Evolutionary conservation across 2,797 vertebrate species (phyloP).

Genomic region (Otolemur crassicaudatus): DNA sequence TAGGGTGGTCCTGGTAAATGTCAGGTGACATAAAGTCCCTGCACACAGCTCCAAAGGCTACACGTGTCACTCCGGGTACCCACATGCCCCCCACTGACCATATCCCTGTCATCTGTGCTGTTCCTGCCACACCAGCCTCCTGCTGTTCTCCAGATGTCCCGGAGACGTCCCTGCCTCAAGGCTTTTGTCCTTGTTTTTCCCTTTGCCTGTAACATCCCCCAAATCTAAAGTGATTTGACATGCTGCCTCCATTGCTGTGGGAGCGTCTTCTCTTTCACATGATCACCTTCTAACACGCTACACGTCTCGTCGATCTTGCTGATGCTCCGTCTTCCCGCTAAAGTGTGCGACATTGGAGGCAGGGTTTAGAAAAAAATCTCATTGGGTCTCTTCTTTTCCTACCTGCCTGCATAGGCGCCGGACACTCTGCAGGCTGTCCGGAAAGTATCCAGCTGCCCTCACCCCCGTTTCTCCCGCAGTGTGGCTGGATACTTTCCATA

Average conservation of each 20-base stretch:
- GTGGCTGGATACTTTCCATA: too few relatives aligned
- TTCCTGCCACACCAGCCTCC: background rate
- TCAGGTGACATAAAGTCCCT: too few relatives aligned
- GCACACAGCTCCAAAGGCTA: background rate
- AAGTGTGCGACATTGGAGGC: background rate
- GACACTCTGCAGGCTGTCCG: too few relatives aligned
- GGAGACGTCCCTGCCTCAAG: background rate
- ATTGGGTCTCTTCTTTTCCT: background rate
- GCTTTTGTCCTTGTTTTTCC: background rate
- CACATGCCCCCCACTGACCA: rapidly evolving
- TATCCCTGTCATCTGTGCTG: background rate
- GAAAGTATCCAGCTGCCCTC: too few relatives aligned
- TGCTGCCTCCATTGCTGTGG: background rate
- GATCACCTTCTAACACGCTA: too few relatives aligned
- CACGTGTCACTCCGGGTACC: background rate
- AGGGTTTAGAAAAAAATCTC: background rate
- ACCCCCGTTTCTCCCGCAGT: too few relatives aligned
- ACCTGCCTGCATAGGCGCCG: background rate
- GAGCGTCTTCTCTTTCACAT: background rate
- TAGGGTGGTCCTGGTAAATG: background rate
- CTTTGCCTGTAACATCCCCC: background rate
- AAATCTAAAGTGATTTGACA: background rate
- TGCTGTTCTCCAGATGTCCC: background rate
- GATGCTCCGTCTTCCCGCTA: background rate
- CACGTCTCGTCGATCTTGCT: background rate